These are phyloP conservation scores for Aleadryas rufinucha DNA, from an alignment of 2,113 vertebrate species.

Conservation along the genomic window DNA sequence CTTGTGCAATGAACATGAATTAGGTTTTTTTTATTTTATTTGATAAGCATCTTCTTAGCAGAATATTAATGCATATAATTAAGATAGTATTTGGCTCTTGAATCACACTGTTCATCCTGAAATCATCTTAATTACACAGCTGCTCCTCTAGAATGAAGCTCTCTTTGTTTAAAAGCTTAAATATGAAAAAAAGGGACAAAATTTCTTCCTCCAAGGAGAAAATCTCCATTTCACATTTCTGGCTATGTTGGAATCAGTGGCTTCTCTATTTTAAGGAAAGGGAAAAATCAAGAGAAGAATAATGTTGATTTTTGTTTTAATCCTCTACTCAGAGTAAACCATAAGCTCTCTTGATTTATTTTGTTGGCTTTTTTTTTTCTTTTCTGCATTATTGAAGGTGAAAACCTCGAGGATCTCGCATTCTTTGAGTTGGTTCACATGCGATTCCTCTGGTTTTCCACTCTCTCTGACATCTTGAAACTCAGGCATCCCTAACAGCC, in stretches of 20 bases:
- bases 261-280: background rate
- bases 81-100: constrained; percentile 22
- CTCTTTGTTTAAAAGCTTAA: constrained; percentile 29
- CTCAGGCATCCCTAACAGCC: background rate
- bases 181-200: background rate
- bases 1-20: background rate
- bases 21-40: background rate
- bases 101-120: constrained; percentile 31
- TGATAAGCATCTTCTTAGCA: background rate
- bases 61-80: constrained; percentile 45
- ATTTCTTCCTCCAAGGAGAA: constrained; percentile 9
- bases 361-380: background rate
- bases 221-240: background rate
- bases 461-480: background rate
- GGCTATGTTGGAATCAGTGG: background rate
- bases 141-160: background rate
- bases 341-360: background rate
- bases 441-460: background rate
- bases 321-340: background rate
- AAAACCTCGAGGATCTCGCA: background rate
- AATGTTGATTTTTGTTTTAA: background rate
- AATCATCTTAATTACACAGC: constrained; percentile 43
- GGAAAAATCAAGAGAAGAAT: background rate
- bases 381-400: background rate
- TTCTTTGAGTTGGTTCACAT: background rate